Evolutionary conservation across 2,888 invertebrate species (phyloP).

Genomic region (Rotaria magnacalcarata): DNA sequence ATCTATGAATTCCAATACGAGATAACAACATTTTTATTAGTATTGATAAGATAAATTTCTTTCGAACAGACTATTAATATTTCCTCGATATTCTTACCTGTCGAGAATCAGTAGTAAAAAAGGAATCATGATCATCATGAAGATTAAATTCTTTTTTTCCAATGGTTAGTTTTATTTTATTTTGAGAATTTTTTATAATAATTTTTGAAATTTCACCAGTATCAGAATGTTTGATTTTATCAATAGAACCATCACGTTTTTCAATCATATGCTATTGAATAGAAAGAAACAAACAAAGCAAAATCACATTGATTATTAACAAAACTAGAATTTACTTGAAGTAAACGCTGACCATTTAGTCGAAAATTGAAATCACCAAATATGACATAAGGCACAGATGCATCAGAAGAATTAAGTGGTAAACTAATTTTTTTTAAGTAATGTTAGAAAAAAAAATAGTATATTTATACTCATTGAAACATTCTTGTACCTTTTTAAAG

Average conservation of each 20-base stretch:
- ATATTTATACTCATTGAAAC: too few relatives aligned
- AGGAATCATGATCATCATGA: slow-evolving; percentile 6
- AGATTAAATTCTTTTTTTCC: slow-evolving; percentile 27
- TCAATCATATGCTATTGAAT: slow-evolving; percentile 36
- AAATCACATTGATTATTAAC: neutral
- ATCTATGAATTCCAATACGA: too few relatives aligned
- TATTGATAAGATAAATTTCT: too few relatives aligned
- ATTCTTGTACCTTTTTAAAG: neutral
- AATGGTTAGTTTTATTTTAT: neutral
- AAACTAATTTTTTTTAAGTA: slow-evolving; percentile 59
- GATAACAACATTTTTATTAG: too few relatives aligned
- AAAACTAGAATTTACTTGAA: slow-evolving; percentile 59
- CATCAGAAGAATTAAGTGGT: slow-evolving; percentile 64
- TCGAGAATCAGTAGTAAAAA: neutral
- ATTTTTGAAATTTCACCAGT: neutral
- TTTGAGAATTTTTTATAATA: slow-evolving; percentile 17
- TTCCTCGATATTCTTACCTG: neutral
- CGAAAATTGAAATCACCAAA: slow-evolving; percentile 99
- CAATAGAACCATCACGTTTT: slow-evolving; percentile 9
- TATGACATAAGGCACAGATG: slow-evolving; percentile 79
- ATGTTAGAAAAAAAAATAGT: slow-evolving; percentile 64
- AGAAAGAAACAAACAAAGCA: neutral
- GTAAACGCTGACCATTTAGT: slow-evolving; percentile 82
- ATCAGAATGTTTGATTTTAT: neutral
- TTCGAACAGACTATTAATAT: too few relatives aligned